Evolutionary conservation across 2,888 invertebrate species (phyloP), one percentile per base, ranked within the genome.

Genomic region (Lasioglossum villosulum): DNA sequence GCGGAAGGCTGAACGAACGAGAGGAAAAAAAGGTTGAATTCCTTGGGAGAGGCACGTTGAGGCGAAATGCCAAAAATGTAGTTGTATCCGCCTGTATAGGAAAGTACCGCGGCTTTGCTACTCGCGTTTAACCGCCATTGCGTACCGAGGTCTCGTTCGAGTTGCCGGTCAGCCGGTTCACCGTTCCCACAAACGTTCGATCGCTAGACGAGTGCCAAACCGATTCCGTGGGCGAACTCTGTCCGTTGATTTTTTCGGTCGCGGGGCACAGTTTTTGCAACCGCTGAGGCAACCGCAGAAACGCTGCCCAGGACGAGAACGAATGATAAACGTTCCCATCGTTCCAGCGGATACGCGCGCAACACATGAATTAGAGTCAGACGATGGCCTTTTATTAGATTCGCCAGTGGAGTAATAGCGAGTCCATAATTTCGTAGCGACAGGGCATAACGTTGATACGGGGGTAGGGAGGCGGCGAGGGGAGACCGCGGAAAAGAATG

Each of bases 311-410:
- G 75, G 10, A 52, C n/a, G 30, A 14, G 34, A 34, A 37, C 66
- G 75, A 75, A 89, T 66, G 89, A 83, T 81, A 75, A 90, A 68
- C 90, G 90, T 93, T 92, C 89, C 86, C 87, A 87, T 76, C 90
- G 93, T 94, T 94, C 93, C 93, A 91, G 91, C 94, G 94, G 94
- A 94, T 93, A 94, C 92, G 90, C 56, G 56, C 91, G 87, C 90
- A 93, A 93, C 92, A 93, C 93, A 92, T 92, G 91, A 91, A 94
- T 95, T 92, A 92, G 88, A 91, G 91, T 89, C 88, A 87, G 86
- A 88, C 87, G 83, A 86, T 89, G 90, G 88, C 80, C 91, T 90
- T 94, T 94, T 93, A 93, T 94, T 94, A 94, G 94, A 94, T 94
- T 92, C 94, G 93, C 94, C 91, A 93, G 90, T 92, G 86, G 85